These are phyloP conservation scores for Coelinius sp. DNA, from an alignment of 2,888 invertebrate genomes.

Conservation along the genomic window DNA sequence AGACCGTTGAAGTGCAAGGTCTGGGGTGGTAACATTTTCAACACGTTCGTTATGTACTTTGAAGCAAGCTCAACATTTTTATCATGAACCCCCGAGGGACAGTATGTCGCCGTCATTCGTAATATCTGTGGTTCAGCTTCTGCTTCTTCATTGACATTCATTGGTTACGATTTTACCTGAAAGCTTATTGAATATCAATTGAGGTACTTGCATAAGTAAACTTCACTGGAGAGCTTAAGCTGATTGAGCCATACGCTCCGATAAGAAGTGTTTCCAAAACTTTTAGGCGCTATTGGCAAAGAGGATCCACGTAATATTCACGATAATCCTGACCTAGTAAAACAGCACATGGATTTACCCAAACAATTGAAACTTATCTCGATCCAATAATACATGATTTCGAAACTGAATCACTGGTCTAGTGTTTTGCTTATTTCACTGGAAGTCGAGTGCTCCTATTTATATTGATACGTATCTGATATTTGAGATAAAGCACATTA, in stretches of 20 bases:
- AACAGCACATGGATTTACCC: background rate
- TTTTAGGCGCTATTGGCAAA: background rate
- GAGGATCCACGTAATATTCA: background rate
- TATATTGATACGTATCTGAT: background rate
- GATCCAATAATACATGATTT: background rate
- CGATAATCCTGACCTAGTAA: background rate
- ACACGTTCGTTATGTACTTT: background rate
- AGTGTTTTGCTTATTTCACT: background rate
- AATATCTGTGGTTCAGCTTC: background rate
- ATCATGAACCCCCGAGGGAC: background rate
- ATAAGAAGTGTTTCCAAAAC: background rate
- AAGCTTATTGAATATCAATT: background rate
- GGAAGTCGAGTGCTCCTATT: background rate
- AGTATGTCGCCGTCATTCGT: background rate
- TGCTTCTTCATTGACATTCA: too few species aligned
- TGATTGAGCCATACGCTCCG: background rate
- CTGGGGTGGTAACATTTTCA: background rate
- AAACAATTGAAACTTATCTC: background rate
- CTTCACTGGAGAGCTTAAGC: background rate
- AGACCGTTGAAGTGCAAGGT: background rate
- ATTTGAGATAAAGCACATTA: background rate
- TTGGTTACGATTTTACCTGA: background rate
- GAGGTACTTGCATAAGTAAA: background rate
- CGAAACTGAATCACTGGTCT: background rate
- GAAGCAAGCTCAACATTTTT: background rate